Conservation (phyloP, 2,888 invertebrate genomes). For the Meganola albula region DNA sequence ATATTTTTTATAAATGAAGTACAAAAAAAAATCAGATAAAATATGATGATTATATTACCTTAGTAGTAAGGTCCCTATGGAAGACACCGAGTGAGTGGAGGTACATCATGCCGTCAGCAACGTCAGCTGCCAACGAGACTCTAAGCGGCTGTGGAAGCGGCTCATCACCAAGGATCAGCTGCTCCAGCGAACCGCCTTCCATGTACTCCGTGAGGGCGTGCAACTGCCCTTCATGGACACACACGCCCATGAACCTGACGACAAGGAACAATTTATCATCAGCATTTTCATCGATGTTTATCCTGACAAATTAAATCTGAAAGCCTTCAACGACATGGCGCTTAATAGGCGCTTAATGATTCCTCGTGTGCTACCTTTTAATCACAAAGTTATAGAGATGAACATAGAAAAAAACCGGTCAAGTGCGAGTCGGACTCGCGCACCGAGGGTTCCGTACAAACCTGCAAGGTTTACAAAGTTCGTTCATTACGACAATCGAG, state of each 20-base stretch:
- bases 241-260: constrained; percentile 93
- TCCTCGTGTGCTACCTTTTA: no score
- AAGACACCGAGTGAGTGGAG: constrained; percentile 95
- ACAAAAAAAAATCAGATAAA: no score
- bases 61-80: constrained; percentile 96
- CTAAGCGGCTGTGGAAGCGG: constrained; percentile 87
- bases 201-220: constrained; percentile 98
- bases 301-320: no score
- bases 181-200: constrained; percentile 95
- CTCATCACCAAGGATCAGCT: constrained; percentile 86
- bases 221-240: constrained; percentile 96
- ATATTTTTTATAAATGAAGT: no score
- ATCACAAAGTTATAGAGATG: no score
- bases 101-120: constrained; percentile 94
- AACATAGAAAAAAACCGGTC: no score
- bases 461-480: no score
- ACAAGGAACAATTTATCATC: background rate
- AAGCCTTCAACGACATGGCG: background rate
- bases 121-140: constrained; percentile 90
- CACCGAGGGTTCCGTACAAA: no score
- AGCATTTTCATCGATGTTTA: constrained; percentile 10
- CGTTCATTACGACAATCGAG: no score
- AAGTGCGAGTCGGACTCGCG: no score
- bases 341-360: no score
- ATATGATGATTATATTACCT: constrained; percentile 73